A percentile compares a stretch with the other conserved stretches of the same genome.
Conservation (phyloP, 2,888 invertebrate genomes). For the Cantharis rufa region DNA sequence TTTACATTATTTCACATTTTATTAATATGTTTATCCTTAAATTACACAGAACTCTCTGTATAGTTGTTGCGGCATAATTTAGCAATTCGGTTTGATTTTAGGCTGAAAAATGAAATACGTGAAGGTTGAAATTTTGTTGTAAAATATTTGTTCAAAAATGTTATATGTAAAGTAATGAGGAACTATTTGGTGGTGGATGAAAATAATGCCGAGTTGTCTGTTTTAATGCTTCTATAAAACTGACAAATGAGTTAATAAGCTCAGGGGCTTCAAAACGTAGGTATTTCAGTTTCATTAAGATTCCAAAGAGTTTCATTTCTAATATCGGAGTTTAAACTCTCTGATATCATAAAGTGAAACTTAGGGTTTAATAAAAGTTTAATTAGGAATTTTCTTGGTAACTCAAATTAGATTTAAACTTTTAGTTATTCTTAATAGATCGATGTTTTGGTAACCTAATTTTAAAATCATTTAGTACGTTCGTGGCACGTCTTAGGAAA, state of each 20-base stretch:
- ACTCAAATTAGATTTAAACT: conserved; percentile 43
- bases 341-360: conserved; percentile 49
- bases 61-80: neutral
- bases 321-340: conserved; percentile 41
- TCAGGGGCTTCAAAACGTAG: conserved; percentile 37
- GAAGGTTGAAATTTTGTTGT: neutral
- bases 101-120: neutral
- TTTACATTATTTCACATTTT: too few relatives aligned
- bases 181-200: neutral
- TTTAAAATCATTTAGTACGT: neutral
- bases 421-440: conserved; percentile 9
- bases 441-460: conserved; percentile 34
- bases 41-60: too few relatives aligned
- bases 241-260: conserved; percentile 47
- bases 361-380: conserved; percentile 54
- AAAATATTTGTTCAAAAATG: neutral
- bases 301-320: conserved; percentile 44
- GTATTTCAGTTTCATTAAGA: conserved; percentile 46
- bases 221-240: conserved; percentile 33
- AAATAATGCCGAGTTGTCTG: conserved; percentile 2
- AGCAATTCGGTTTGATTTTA: neutral
- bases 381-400: conserved; percentile 53
- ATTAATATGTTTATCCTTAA: too few relatives aligned
- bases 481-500: neutral
- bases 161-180: neutral